Percentiles rank a stretch among this genome's conserved stretches.
Conservation (phyloP, 2,797 vertebrate species). For the Hafferia zeledoni region DNA sequence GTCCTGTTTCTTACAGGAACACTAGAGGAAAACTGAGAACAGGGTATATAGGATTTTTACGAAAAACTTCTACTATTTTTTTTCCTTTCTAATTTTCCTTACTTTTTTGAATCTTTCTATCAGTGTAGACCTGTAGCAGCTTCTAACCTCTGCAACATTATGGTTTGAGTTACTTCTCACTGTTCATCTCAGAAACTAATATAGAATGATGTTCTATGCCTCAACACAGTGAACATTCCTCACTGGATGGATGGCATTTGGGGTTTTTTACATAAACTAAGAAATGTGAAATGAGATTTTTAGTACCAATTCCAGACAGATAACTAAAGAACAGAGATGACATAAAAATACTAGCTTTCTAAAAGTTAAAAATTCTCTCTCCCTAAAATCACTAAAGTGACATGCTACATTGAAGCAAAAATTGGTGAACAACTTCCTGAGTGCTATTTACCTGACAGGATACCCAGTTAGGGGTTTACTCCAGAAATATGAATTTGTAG, state of each 20-base stretch:
- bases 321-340: not conserved
- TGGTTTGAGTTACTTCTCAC: not conserved
- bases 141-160: not conserved
- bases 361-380: not conserved
- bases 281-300: not conserved
- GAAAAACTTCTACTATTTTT: not conserved
- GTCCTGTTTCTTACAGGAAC: not conserved
- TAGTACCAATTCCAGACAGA: not conserved
- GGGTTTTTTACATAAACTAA: not conserved
- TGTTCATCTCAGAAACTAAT: not conserved
- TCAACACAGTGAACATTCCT: not conserved
- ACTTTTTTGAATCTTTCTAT: not conserved
- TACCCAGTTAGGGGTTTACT: not conserved
- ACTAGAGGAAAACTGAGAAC: not conserved
- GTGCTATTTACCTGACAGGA: not conserved
- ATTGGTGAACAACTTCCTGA: not conserved
- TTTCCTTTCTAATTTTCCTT: not conserved
- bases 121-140: fast-evolving
- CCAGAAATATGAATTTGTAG: not conserved
- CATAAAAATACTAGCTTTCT: not conserved
- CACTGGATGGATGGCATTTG: not conserved
- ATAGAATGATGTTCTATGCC: not conserved
- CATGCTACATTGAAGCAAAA: not conserved
- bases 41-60: not conserved
- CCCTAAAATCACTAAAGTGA: not conserved